Evolutionary conservation across 2,888 invertebrate genomes (phyloP), one percentile per base, ranked within the genome.

Genomic region (Pachymerium ferrugineum): DNA sequence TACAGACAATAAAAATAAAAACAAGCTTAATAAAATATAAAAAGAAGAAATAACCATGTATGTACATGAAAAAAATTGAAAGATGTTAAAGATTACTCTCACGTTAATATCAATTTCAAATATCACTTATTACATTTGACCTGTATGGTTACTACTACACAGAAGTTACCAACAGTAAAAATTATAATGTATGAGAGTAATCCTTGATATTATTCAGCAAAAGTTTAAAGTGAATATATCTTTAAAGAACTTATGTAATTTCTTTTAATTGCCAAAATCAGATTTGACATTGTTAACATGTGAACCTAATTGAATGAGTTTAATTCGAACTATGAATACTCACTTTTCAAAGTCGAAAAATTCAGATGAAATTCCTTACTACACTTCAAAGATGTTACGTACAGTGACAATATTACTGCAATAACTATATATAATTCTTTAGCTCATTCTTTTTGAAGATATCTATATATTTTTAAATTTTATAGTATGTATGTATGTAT

Each of bases 251-350:
- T 22, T 25, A 54, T n/a, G 22, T 54, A 25, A 38, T 54, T 12
- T 54, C 22, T 47, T 54, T 47, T 47, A 22, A 54, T 25, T 54
- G 54, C 22, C 54, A 10, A 25, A 38, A 54, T n/a, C 47, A 47
- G 8, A 22, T 47, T 16, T n/a, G 47, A 54, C 54, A 54, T 54
- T 22, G 54, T 54, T n/a, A 54, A 54, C 54, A 54, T 25, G 54
- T 54, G 54, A 54, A 25, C 54, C 54, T 54, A 54, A 54, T 54
- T 54, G 47, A 54, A 54, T 54, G 54, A 54, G 54, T 54, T 54
- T 22, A 54, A 54, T 54, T 54, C 54, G 47, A 54, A 54, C 54
- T 54, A 54, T 54, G 54, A 54, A 54, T 14, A 54, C 54, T 54
- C 47, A 6, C 25, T 4, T 22, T 14, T 54, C 3, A 54, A 54